Evolutionary conservation across 1,140 invertebrate genomes (phyloP), one percentile per base, ranked within the genome.

Genomic region (Portunus trituberculatus): DNA sequence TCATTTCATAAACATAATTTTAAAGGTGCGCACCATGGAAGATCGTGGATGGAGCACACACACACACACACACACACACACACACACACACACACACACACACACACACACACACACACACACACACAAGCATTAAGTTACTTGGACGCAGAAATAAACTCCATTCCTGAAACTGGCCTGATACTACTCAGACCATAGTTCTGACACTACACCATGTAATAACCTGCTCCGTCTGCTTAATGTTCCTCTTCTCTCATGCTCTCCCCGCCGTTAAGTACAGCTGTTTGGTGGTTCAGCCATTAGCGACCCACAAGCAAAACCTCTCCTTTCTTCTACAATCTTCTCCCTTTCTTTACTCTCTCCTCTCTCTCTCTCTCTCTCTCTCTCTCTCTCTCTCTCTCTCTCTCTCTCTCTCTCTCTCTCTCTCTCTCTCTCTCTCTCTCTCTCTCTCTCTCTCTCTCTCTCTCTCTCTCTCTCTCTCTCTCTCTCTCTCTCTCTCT

Each of bases 1-100:
- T 76, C 67, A 76, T 76, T 76, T 76, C 67, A n/a, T 76, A 76
- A 76, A 76, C 67, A 76, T n/a, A n/a, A 76, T 1, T 76, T 76
- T 76, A 76, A 76, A 76, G 67, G 67, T 20, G 67, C 6, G 20
- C 67, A 76, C n/a, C 67, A n/a, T 8, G 67, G 67, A 25, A n/a
- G 20, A 76, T 76, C 25, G 67, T 8, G 67, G 67, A 7, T 7
- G 20, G 25, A 25, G 20, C 25, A n/a, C 67, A 76, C 67, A 25
- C 67, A n/a, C 67, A 25, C 67, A n/a, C n/a, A n/a, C 52, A 59
- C 52, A 59, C 52, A 59, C 52, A 59, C 52, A 59, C 52, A 59
- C 52, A 59, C 52, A 59, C 52, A 59, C 52, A 59, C 52, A 59
- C 52, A 59, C 52, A 59, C 52, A 59, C 52, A 59, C 52, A 59